Evolutionary conservation across 2,888 invertebrate genomes (phyloP).

Genomic region (Tachina grossa): DNA sequence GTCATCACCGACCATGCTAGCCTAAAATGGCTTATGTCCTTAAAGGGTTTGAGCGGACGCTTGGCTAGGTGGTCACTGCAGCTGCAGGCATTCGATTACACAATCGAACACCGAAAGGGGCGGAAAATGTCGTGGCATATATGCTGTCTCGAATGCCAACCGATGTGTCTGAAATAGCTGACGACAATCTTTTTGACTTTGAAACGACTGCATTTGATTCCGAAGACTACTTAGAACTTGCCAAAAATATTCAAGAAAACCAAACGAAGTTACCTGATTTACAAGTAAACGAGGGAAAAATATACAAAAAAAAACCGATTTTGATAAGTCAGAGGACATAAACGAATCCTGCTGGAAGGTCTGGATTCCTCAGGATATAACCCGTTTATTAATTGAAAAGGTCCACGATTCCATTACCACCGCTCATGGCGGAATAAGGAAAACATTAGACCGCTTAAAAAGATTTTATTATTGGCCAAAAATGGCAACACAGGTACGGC

Average conservation of each 20-base stretch:
- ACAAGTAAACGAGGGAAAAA: constrained; percentile 26
- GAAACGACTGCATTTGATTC: constrained; percentile 17
- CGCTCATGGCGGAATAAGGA: constrained; percentile 32
- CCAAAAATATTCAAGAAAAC: constrained; percentile 7
- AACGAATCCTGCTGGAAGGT: constrained; percentile 20
- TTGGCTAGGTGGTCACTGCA: too few species aligned
- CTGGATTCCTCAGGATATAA: constrained; percentile 34
- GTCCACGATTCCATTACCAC: constrained; percentile 4
- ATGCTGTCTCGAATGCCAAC: too few species aligned
- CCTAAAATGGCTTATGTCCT: not conserved
- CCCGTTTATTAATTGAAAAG: constrained; percentile 13
- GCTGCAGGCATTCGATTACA: too few species aligned
- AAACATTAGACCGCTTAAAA: constrained; percentile 25
- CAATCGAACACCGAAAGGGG: too few species aligned
- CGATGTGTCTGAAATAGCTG: not conserved
- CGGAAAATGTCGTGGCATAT: too few species aligned
- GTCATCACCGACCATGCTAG: not conserved
- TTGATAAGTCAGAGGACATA: not conserved
- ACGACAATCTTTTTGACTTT: not conserved
- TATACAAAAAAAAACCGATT: too few species aligned
- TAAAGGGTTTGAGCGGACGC: too few species aligned
- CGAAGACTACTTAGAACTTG: constrained; percentile 23
- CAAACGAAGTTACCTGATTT: constrained; percentile 66
- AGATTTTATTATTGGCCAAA: constrained; percentile 39
- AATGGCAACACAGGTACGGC: constrained; percentile 29